Base-by-base conservation (phyloP, 2,888 invertebrate genomes). In the Stegophylla sp. region DNA sequence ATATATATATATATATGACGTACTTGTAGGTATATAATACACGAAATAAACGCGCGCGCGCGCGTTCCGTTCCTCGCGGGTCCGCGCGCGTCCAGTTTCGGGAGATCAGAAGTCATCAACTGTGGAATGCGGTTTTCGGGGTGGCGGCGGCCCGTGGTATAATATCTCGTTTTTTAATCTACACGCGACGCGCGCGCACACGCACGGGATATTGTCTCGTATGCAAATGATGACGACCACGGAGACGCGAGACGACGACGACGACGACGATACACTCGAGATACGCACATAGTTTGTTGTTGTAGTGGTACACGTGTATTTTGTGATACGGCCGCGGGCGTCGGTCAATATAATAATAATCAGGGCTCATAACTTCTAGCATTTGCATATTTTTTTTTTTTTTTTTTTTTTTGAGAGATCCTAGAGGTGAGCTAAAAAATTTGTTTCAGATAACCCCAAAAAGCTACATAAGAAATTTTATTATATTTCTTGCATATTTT, bases 31-130 rank as follows among this genome's bases (percentile, higher is more conserved):
- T 20, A 20, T 12, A 59, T 20, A 23, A 26, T 59, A 3, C 13
- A 20, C 12, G 56, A 34, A 34, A 28, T 28, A n/a, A 13, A 34
- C 20, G 20, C 48, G 67, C 67, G 48, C 17, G 2, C 23, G 45
- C 23, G 20, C 17, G 15, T 15, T 7, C 3, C 17, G 17, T 13
- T 1, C 15, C 15, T 15, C 17, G 48, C 63, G 74, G 43, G 67
- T 26, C 66, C 26, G 61, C 20, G 34, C 28, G n/a, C 75, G 69
- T 79, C 79, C 79, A 79, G 79, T 79, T 71, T 79, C 41, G 20
- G 79, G 79, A 79, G 79, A 79, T 79, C 79, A 79, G 79, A 79
- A 79, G 79, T 79, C 79, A 79, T 79, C 79, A 61, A 71, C 79
- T 71, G 69, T 61, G 79, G 79, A 79, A 79, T 79, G 79, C 71